Conservation (phyloP, 2,888 invertebrate genomes). For the Gibbula magus region DNA sequence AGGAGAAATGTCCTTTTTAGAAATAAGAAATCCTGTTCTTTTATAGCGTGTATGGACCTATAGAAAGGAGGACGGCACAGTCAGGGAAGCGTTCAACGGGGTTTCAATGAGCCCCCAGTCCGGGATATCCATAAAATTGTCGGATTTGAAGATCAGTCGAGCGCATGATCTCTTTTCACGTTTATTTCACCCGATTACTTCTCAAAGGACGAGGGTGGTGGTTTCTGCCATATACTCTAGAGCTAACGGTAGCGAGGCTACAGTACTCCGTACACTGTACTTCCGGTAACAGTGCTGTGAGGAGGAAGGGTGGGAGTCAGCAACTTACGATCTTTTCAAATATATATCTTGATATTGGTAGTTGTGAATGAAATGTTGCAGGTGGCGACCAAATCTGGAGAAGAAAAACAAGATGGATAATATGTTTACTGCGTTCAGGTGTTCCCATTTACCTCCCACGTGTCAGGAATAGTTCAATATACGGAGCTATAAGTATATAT, state of each 20-base stretch:
- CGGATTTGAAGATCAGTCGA: not conserved
- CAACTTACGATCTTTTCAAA: no score
- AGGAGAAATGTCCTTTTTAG: not conserved
- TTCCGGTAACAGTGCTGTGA: not conserved
- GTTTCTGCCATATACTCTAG: not conserved
- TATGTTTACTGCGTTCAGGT: no score
- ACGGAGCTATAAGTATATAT: no score
- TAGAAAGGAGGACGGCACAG: not conserved
- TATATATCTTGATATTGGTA: no score
- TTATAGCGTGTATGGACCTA: not conserved
- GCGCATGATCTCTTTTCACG: conserved; percentile 17
- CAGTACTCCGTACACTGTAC: not conserved
- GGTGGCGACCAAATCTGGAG: no score
- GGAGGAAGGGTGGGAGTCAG: no score
- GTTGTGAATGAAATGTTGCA: no score
- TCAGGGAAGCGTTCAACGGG: not conserved
- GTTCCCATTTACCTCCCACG: no score
- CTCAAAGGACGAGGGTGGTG: not conserved
- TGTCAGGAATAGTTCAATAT: no score
- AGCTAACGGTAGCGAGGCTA: not conserved
- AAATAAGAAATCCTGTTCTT: conserved; percentile 1
- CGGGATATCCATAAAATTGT: conserved; percentile 14
- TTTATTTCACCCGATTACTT: not conserved
- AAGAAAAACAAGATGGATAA: no score
- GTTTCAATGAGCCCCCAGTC: not conserved